Evolutionary conservation across 2,888 invertebrate species (phyloP), one percentile per base, ranked within the genome.

Genomic region (Oscheius sp.): DNA sequence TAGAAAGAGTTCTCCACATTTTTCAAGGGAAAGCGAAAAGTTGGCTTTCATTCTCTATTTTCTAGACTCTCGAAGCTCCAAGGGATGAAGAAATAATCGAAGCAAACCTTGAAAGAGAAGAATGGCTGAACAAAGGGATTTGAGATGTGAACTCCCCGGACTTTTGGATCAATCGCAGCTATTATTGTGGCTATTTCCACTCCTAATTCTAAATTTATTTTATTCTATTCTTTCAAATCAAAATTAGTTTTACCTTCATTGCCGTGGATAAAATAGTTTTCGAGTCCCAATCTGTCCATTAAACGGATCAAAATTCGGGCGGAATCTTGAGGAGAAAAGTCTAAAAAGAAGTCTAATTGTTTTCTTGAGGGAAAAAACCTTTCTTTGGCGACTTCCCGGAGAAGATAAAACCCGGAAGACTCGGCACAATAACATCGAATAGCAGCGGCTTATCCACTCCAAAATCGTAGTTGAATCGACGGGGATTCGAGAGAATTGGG

Each of bases 351-450:
- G 17, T 33, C 10, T 53, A 15, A 29, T 20, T 25, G n/a, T n/a
- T n/a, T n/a, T n/a, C n/a, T n/a, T n/a, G n/a, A 23, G 3, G 20
- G 6, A 6, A 33, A n/a, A 29, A 25, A 29, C 55, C 20, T 23
- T 3, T 25, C 52, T 77, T 74, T 3, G 17, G 52, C 12, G 78
- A 71, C 37, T 74, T 75, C 12, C 75, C 76, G 6, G 82, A 82
- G 46, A 77, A 82, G 2, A 76, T 48, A 25, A 81, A 81, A 5
- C 81, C 80, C 5, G 82, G 82, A 10, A 82, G 69, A 65, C 76
- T 76, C 10, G 82, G 82, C 0, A 81, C 72, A 50, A 82, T 75
- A 0, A 82, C 81, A 27, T 82, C 82, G 48, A 82, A 82, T 15
- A 74, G 71, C 39, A 82, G 72, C 1, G 72, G 17, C 23, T 73